phyloP scores from a whole-genome alignment of 64 coral and sea anemone species.

The Dendrophyllia cribrosa region DNA sequence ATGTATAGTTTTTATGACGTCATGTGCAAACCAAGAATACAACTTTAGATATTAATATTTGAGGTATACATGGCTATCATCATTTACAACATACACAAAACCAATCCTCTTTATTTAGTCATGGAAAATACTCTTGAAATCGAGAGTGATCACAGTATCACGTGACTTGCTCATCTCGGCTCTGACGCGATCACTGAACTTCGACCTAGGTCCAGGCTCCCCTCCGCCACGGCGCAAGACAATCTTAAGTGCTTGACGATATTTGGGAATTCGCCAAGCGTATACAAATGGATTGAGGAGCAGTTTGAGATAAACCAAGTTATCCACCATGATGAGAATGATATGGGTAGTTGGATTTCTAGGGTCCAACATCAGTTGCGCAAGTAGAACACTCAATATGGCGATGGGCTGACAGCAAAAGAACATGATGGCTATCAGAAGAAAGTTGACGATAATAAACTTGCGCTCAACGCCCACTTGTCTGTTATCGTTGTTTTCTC shows the following conservation, averaged over 20 bases:
- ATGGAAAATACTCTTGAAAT: not conserved
- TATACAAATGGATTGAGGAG: constrained; percentile 45
- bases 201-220: not conserved
- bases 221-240: not conserved
- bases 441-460: constrained; percentile 41
- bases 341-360: not conserved
- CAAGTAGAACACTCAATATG: not conserved
- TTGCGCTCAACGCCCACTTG: not conserved
- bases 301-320: constrained; percentile 46
- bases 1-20: no score
- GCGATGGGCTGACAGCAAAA: constrained; percentile 2
- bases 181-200: not conserved
- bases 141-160: not conserved
- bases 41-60: no score
- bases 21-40: no score
- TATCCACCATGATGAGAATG: constrained; percentile 13
- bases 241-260: not conserved
- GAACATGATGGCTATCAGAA: constrained; percentile 29
- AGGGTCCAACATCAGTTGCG: not conserved
- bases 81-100: not conserved
- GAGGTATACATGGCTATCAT: no score
- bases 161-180: not conserved
- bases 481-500: not conserved
- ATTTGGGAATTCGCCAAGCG: constrained; percentile 59
- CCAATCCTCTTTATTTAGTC: not conserved